These are phyloP conservation scores for Microcebus tavaratra DNA, from an alignment of 2,113 vertebrate species.

Conservation along the genomic window DNA sequence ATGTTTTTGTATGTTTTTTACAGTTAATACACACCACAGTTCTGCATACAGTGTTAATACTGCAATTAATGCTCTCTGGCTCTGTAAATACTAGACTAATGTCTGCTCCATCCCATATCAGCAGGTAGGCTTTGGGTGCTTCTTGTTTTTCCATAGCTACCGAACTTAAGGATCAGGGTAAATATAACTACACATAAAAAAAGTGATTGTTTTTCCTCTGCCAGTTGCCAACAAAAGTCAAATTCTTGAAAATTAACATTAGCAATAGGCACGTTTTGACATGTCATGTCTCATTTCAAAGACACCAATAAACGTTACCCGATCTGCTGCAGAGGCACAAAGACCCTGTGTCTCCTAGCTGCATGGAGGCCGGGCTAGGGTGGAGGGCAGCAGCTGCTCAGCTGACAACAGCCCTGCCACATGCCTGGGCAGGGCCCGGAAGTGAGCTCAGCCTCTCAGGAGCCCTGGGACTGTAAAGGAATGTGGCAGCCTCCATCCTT, in stretches of 20 bases:
- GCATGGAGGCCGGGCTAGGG: not conserved
- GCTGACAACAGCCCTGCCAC: conserved; percentile 11
- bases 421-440: conserved; percentile 53
- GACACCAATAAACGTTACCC: not conserved
- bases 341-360: conserved; percentile 67
- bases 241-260: conserved; percentile 71
- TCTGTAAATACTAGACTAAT: not conserved
- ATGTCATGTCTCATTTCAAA: conserved; percentile 67
- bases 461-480: not conserved
- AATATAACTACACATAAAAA: not conserved
- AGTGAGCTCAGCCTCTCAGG: conserved; percentile 66
- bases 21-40: not conserved
- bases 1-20: not conserved
- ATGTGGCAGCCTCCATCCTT: not conserved
- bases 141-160: not conserved
- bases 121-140: not conserved
- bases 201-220: conserved; percentile 26
- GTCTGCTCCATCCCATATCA: not conserved
- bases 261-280: conserved; percentile 56
- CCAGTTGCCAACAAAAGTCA: conserved; percentile 62
- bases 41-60: not conserved
- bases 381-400: conserved; percentile 67
- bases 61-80: not conserved
- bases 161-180: conserved; percentile 11
- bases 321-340: conserved; percentile 50